phyloP scores from a whole-genome alignment of 2,113 vertebrate genomes.

The Chaetodon auriga region DNA sequence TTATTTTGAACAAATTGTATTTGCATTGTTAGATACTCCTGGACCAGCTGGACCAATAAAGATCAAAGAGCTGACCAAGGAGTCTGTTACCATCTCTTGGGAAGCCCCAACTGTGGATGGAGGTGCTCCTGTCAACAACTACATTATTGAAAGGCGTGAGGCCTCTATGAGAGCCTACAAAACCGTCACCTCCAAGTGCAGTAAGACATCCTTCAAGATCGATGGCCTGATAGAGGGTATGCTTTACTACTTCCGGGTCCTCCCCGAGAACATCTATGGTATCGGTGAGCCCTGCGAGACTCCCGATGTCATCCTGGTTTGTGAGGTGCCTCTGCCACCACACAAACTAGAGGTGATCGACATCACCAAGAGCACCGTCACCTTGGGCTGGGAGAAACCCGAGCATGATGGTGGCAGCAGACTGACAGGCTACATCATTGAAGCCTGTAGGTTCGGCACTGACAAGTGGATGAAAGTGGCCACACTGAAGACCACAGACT shows the following conservation, averaged over 20 bases:
- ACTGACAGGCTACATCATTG: constrained; percentile 92
- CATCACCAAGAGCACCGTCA: constrained; percentile 92
- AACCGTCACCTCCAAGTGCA: constrained; percentile 95
- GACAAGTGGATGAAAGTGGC: constrained; percentile 98
- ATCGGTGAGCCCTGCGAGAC: constrained; percentile 94
- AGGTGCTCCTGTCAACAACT: constrained; percentile 96
- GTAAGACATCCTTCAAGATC: constrained; percentile 94
- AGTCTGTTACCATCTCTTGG: constrained; percentile 94
- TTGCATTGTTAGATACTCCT: constrained; percentile 89
- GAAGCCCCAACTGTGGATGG: constrained; percentile 94
- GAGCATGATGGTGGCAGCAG: constrained; percentile 96
- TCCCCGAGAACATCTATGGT: constrained; percentile 98
- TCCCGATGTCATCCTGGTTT: constrained; percentile 90
- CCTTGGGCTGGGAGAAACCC: constrained; percentile 98
- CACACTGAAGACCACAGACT: constrained; percentile 90
- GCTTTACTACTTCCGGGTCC: constrained; percentile 96
- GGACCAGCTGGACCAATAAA: constrained; percentile 92
- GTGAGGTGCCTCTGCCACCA: constrained; percentile 93
- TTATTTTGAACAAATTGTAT: not conserved
- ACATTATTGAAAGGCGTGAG: constrained; percentile 95
- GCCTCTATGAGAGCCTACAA: constrained; percentile 99
- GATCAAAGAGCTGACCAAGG: constrained; percentile 93
- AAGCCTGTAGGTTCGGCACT: constrained; percentile 94
- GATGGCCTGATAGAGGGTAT: constrained; percentile 93
- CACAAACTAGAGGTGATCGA: constrained; percentile 93